phyloP scores from a whole-genome alignment of 2,113 vertebrate species.

The Elephas maximus region DNA sequence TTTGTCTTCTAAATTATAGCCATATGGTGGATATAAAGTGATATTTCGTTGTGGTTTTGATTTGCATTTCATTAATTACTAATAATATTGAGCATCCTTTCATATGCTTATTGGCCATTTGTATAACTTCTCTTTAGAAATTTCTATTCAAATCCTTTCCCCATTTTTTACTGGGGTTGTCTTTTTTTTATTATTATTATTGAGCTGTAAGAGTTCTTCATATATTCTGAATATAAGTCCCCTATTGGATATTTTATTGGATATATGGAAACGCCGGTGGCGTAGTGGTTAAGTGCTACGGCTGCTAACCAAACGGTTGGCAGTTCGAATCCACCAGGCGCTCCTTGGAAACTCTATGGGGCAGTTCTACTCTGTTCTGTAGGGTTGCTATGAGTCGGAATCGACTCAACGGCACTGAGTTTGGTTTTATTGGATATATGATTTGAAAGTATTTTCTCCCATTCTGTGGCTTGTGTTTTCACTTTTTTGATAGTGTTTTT shows the following conservation, averaged over 20 bases:
- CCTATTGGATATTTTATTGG: not conserved
- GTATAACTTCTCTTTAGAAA: no score
- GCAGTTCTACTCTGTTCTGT: no score
- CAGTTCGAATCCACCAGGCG: no score
- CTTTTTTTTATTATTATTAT: not conserved
- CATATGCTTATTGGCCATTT: no score
- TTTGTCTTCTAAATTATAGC: not conserved
- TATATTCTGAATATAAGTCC: not conserved
- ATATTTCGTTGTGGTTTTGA: not conserved
- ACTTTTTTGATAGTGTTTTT: not conserved
- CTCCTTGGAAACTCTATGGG: no score
- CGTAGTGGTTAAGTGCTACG: no score
- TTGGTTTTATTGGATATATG: not conserved
- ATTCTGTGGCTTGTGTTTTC: not conserved
- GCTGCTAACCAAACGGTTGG: no score
- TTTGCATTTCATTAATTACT: not conserved
- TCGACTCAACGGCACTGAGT: no score
- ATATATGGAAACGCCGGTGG: not conserved
- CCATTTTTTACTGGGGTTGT: no score
- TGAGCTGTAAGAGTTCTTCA: not conserved
- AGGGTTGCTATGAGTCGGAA: no score
- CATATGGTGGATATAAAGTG: not conserved
- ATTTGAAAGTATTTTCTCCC: not conserved
- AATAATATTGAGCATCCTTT: not conserved
- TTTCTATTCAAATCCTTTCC: no score